Conservation (phyloP, 2,113 vertebrate species). For the Picathartes gymnocephalus region DNA sequence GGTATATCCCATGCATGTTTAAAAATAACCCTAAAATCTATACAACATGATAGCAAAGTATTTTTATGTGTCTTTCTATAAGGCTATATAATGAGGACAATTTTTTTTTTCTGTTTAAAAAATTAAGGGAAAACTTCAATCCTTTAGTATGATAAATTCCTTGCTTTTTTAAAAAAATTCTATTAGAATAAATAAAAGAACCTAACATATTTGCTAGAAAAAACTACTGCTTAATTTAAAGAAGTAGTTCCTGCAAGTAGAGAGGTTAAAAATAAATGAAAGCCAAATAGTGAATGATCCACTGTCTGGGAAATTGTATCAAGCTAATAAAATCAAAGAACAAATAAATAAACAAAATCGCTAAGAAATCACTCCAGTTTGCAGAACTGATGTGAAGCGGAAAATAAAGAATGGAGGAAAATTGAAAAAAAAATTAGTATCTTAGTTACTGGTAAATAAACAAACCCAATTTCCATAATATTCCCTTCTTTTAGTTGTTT, state of each 20-base stretch:
- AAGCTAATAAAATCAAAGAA: background rate
- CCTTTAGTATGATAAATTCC: background rate
- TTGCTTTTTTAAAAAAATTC: background rate
- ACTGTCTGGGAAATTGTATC: background rate
- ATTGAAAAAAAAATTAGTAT: background rate
- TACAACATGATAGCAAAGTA: background rate
- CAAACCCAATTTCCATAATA: background rate
- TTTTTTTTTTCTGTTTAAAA: background rate
- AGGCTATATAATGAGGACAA: background rate
- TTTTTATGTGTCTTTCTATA: background rate
- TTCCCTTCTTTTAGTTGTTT: background rate
- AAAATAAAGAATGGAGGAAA: background rate
- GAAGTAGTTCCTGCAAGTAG: background rate
- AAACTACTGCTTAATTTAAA: background rate
- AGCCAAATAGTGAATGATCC: background rate
- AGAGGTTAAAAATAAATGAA: background rate
- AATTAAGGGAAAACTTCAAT: background rate
- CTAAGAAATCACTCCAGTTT: background rate
- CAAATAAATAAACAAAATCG: background rate
- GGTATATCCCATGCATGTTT: background rate
- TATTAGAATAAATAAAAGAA: background rate
- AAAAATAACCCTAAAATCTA: background rate
- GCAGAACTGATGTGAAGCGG: background rate
- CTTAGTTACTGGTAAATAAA: background rate
- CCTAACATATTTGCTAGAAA: background rate